Conservation (phyloP, 2,888 invertebrate genomes). For the Gymnocheta viridis region DNA sequence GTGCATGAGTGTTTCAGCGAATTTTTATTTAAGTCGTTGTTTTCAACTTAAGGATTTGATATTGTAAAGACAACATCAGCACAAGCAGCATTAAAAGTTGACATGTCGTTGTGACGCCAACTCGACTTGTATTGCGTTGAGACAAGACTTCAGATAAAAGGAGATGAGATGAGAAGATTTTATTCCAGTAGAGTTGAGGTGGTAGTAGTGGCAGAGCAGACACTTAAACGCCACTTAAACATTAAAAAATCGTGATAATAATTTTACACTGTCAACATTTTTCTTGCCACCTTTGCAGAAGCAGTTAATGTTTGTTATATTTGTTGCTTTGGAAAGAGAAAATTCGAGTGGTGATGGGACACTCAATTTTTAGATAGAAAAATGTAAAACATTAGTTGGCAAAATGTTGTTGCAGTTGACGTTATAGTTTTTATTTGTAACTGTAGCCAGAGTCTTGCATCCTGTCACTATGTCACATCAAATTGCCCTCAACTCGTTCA, state of each 20-base stretch:
- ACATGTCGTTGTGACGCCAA: conserved; percentile 32
- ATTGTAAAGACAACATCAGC: neutral
- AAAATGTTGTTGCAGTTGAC: conserved; percentile 16
- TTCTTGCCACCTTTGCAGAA: neutral
- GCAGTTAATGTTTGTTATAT: neutral
- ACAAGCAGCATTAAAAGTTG: conserved; percentile 25
- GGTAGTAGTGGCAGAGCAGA: conserved; percentile 53
- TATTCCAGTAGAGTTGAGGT: conserved; percentile 38
- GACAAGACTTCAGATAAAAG: neutral
- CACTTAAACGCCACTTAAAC: conserved; percentile 70
- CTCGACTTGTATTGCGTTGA: neutral
- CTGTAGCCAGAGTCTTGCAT: conserved; percentile 44
- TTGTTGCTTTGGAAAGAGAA: neutral
- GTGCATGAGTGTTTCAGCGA: conserved; percentile 21
- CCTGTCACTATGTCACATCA: conserved; percentile 62
- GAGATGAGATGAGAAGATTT: neutral
- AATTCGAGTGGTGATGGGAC: neutral
- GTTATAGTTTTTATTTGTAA: neutral
- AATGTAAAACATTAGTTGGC: conserved; percentile 2
- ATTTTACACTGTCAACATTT: conserved; percentile 63
- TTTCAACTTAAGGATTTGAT: neutral
- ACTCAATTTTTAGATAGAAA: neutral
- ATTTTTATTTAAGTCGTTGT: conserved; percentile 42
- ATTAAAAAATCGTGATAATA: conserved; percentile 70
- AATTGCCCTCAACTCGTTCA: conserved; percentile 59